phyloP scores from a whole-genome alignment of 2,888 invertebrate genomes.

The Euplexia lucipara region DNA sequence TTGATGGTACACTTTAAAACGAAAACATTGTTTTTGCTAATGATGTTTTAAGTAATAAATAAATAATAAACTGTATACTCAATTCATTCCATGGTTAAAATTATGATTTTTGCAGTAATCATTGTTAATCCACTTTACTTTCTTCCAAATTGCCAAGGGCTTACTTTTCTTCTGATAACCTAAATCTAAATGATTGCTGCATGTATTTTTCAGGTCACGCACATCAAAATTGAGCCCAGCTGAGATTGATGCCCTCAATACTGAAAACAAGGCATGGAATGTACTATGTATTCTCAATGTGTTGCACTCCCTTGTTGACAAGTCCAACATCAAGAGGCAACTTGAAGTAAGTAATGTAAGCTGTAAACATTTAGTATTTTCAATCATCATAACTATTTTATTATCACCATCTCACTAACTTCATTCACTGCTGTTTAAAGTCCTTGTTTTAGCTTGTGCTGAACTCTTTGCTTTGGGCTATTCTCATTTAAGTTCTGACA shows the following conservation, averaged over 20 bases:
- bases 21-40: no score
- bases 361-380: constrained; percentile 50
- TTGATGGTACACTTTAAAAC: no score
- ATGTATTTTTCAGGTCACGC: constrained; percentile 85
- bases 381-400: constrained; percentile 23
- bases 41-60: no score
- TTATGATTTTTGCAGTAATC: no score
- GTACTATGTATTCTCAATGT: constrained; percentile 99
- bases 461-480: neutral
- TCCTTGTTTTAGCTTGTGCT: constrained; percentile 1
- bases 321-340: constrained; percentile 99
- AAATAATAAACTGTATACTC: no score
- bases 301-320: constrained; percentile 98
- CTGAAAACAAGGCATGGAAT: constrained; percentile 98
- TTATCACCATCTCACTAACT: constrained; percentile 17
- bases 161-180: no score
- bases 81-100: no score
- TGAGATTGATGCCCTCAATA: constrained; percentile 94
- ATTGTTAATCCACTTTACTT: no score
- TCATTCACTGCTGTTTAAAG: neutral
- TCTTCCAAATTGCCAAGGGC: no score
- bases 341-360: constrained; percentile 93
- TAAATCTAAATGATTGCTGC: neutral
- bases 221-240: constrained; percentile 94
- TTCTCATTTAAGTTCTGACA: neutral